Base-by-base conservation (phyloP, 2,113 vertebrate species). In the Misgurnus mizolepis region DNA sequence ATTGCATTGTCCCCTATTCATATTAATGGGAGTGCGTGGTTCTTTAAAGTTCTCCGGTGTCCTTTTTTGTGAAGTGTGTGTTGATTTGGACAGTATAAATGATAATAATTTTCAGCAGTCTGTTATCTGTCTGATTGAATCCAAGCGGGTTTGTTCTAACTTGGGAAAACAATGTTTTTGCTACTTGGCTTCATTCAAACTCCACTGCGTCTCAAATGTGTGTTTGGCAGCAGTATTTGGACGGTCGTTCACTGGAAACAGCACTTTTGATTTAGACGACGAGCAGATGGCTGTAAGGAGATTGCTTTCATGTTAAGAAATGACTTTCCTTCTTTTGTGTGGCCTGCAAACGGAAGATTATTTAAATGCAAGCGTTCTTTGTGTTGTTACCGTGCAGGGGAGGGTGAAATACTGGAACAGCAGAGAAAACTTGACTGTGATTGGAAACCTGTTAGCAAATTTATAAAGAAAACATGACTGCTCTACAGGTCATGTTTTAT, bases 281-380 rank as follows among this genome's bases (percentile, higher is more conserved):
- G 76, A 86, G 81, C 85, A 86, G 86, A 85, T 88, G 86, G 83
- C 82, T 85, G 80, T 79, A 66, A 83, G 84, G 72, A 83, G 85
- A 85, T 88, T 81, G 76, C 72, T 76, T 83, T 76, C 56, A 76
- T 79, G 60, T 83, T 83, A 79, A 70, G 76, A 78, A 56, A 68
- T 74, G 67, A 83, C 80, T 82, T 84, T 82, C 50, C 77, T 82
- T 82, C 82, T 76, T 87, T 84, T 87, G 79, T 85, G 67, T 76
- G 77, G 80, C 76, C 66, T 86, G 80, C 79, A 80, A 85, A 85
- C 70, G 65, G 77, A 76, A 88, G 85, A 86, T 87, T 85, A 87
- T 82, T 87, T 88, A 84, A 85, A 85, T 82, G 84, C 77, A 76
- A 69, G 22, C 45, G 61, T 43, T 81, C 67, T 84, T 61, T 81